Percentiles rank a stretch among this genome's conserved stretches.
These are phyloP conservation scores for Poeciliopsis paucimaculata DNA, from an alignment of 2,797 vertebrate species.

Conservation along the genomic window DNA sequence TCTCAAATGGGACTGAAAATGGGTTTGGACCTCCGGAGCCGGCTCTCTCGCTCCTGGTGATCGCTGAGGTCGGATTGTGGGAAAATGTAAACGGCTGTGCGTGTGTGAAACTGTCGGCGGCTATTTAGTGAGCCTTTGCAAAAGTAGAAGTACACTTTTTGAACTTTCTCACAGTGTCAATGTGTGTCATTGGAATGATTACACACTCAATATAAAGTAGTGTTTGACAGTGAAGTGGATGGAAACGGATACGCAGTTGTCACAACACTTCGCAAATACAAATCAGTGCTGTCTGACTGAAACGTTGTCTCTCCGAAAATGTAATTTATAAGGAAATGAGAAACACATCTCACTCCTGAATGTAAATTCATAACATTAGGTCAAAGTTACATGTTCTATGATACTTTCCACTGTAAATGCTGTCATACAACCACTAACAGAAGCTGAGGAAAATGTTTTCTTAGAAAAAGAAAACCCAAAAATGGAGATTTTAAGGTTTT, in stretches of 20 bases:
- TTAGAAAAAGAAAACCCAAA: neutral
- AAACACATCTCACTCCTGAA: neutral
- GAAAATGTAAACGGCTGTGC: slow-evolving; percentile 25
- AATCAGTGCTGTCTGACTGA: neutral
- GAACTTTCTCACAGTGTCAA: neutral
- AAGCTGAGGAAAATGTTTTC: neutral
- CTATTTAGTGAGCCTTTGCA: neutral
- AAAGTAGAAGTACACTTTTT: neutral
- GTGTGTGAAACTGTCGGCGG: neutral
- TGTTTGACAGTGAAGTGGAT: neutral
- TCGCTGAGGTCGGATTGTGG: slow-evolving; percentile 8
- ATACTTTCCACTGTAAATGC: neutral
- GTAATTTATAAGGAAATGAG: neutral
- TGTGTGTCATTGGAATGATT: neutral
- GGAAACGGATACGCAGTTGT: neutral
- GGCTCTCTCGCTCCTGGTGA: slow-evolving; percentile 23
- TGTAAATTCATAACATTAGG: neutral
- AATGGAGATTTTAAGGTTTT: neutral
- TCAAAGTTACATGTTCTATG: neutral
- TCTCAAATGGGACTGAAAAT: slow-evolving; percentile 54
- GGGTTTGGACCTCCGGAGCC: slow-evolving; percentile 45
- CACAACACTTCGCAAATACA: neutral
- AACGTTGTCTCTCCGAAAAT: neutral
- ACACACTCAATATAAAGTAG: neutral
- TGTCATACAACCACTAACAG: neutral